Percentiles rank a stretch among this genome's conserved stretches.
phyloP scores from a whole-genome alignment of 35 echinoderm and acorn worm genomes.

The Ophiothrix spiculata region DNA sequence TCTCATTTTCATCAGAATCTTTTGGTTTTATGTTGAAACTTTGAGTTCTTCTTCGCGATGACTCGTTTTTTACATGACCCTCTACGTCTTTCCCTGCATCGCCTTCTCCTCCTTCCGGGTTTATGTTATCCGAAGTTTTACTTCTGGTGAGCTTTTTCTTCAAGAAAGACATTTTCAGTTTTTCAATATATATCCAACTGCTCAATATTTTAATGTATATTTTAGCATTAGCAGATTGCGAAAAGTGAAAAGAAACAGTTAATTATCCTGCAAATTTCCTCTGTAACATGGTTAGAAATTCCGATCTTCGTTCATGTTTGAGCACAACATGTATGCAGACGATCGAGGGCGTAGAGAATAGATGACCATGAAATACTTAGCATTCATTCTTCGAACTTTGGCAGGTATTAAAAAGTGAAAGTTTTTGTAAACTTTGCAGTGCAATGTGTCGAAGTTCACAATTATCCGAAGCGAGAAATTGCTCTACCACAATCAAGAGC shows the following conservation, averaged over 20 bases:
- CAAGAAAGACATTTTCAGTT: constrained; percentile 47
- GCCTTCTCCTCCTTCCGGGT: constrained; percentile 29
- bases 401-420: no score
- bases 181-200: background rate
- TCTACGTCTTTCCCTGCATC: constrained; percentile 27
- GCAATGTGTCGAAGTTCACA: background rate
- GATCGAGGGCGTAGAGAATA: no score
- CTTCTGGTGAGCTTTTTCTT: constrained; percentile 38
- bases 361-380: no score
- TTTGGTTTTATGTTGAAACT: background rate
- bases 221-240: no score
- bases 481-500: background rate
- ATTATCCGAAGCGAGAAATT: background rate
- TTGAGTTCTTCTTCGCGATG: background rate
- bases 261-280: no score
- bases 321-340: no score
- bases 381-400: no score
- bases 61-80: background rate
- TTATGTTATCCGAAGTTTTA: constrained; percentile 16
- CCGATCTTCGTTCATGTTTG: no score
- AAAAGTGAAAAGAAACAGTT: no score
- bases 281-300: no score
- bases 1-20: background rate
- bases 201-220: no score
- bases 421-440: no score